A percentile compares a stretch with the other conserved stretches of the same genome.
Conservation (phyloP, 2,888 invertebrate species). For the Acholoe squamosa region DNA sequence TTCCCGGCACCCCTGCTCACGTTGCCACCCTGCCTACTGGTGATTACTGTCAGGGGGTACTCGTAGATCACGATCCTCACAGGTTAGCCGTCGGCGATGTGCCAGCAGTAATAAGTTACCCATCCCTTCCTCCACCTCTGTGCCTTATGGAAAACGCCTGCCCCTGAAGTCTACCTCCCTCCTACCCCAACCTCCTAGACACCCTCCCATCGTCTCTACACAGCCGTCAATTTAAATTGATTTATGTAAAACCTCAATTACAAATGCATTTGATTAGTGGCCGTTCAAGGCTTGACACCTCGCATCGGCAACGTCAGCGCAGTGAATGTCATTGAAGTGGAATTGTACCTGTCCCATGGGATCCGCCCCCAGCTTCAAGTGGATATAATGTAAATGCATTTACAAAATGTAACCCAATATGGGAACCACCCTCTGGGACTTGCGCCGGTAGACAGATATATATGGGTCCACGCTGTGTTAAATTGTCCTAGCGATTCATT, state of each 20-base stretch:
- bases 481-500: neutral
- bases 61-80: conserved; percentile 9
- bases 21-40: neutral
- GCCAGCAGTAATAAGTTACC: neutral
- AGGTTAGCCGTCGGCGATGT: neutral
- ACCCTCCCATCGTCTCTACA: neutral
- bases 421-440: neutral
- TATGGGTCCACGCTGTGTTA: conserved; percentile 11
- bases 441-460: neutral
- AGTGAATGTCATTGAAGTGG: neutral
- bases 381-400: conserved; percentile 33
- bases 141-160: neutral
- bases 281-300: conserved; percentile 6
- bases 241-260: conserved; percentile 21
- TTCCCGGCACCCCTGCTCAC: neutral
- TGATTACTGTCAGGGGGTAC: neutral
- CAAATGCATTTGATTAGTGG: conserved; percentile 35
- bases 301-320: neutral
- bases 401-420: neutral
- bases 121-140: neutral
- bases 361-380: neutral
- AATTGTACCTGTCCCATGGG: neutral
- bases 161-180: neutral
- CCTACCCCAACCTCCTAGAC: neutral
- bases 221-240: conserved; percentile 2